Conservation (phyloP, 2,113 vertebrate species). For the Cheirogaleus medius region DNA sequence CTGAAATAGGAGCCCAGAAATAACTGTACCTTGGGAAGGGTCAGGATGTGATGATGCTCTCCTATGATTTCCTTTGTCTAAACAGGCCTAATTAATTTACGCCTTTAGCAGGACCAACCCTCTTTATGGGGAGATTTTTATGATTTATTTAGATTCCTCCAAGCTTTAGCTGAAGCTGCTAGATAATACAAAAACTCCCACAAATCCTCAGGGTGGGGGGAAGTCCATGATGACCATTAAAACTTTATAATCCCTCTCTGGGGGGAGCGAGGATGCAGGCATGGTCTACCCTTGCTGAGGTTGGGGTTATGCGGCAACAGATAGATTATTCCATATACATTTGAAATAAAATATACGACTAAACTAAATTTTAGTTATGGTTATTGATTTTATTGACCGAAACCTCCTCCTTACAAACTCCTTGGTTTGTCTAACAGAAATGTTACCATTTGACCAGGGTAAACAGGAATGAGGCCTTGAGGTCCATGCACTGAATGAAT, state of each 20-base stretch:
- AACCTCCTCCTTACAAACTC: slow-evolving; percentile 80
- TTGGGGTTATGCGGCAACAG: slow-evolving; percentile 60
- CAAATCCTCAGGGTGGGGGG: not conserved
- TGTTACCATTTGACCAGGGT: slow-evolving; percentile 68
- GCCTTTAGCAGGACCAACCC: not conserved
- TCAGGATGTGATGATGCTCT: not conserved
- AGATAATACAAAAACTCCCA: not conserved
- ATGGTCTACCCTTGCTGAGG: not conserved
- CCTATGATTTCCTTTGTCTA: not conserved
- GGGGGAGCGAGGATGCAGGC: not conserved
- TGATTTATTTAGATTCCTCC: not conserved
- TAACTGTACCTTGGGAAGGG: not conserved
- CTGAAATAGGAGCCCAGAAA: not conserved
- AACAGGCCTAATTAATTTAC: not conserved
- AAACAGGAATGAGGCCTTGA: not conserved
- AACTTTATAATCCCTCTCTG: not conserved
- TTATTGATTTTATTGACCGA: slow-evolving; percentile 84
- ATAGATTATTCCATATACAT: slow-evolving; percentile 84
- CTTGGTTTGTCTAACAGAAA: slow-evolving; percentile 81
- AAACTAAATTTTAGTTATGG: slow-evolving; percentile 86
- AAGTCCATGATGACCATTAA: not conserved
- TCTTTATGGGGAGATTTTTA: not conserved
- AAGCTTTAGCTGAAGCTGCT: not conserved
- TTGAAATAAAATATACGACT: slow-evolving; percentile 83
- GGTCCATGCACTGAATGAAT: slow-evolving; percentile 11